Percentiles rank a stretch among this genome's conserved stretches.
phyloP scores from a whole-genome alignment of 2,888 invertebrate genomes.

The Caenorhabditis parvicauda region DNA sequence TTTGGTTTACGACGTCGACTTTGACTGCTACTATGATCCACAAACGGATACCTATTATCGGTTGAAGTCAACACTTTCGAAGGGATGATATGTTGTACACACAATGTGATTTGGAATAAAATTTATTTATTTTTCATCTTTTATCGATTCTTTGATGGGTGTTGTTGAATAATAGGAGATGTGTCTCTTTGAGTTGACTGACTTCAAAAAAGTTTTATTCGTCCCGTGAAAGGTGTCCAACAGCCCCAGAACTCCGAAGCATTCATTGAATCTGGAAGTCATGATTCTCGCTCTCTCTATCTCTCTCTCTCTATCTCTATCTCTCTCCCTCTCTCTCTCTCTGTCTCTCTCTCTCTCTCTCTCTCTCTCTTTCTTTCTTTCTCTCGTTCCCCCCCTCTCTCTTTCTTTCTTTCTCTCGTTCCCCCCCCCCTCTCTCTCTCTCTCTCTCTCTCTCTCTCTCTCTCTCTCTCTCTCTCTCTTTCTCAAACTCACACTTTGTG shows the following conservation, averaged over 20 bases:
- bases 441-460: too few species aligned
- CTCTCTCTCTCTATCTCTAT: too few species aligned
- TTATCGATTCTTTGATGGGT: constrained; percentile 62
- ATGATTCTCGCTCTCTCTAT: neutral
- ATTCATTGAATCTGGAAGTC: constrained; percentile 75
- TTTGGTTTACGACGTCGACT: constrained; percentile 39
- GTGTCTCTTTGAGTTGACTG: constrained; percentile 74
- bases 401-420: too few species aligned
- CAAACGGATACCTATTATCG: constrained; percentile 33
- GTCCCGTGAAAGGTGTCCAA: constrained; percentile 81
- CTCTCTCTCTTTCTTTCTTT: too few species aligned
- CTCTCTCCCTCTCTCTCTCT: too few species aligned
- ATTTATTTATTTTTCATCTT: constrained; percentile 2
- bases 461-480: too few species aligned
- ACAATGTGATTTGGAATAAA: too few species aligned
- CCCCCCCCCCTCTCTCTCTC: too few species aligned
- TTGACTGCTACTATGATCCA: constrained; percentile 43
- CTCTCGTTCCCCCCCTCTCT: too few species aligned
- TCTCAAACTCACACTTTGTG: constrained; percentile 72
- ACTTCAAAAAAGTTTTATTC: constrained; percentile 75
- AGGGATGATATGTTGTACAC: too few species aligned
- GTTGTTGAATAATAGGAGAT: constrained; percentile 63
- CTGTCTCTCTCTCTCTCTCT: too few species aligned
- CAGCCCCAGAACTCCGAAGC: constrained; percentile 79
- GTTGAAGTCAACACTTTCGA: constrained; percentile 21